Conservation (phyloP, 1,140 invertebrate genomes). For the Aphaenogaster ashmeadi region DNA sequence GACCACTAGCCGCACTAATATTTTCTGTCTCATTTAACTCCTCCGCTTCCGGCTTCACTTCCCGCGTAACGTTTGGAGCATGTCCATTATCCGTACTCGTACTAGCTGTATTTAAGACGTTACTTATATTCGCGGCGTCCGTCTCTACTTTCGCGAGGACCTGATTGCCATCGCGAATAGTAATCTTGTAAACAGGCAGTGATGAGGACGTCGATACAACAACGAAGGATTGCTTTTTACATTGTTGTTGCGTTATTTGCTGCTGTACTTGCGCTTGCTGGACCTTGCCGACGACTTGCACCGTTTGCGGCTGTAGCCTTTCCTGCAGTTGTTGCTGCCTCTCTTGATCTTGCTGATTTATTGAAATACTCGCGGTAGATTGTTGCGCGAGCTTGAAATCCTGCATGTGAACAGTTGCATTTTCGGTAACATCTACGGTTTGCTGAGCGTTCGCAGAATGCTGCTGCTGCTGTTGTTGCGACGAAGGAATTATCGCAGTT, state of each 20-base stretch:
- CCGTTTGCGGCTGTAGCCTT: slow-evolving; percentile 67
- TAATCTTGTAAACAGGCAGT: slow-evolving; percentile 89
- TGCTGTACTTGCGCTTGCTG: slow-evolving; percentile 71
- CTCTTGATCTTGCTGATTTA: slow-evolving; percentile 65
- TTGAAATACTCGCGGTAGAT: slow-evolving; percentile 54
- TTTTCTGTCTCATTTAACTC: slow-evolving; percentile 64
- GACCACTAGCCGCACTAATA: slow-evolving; percentile 76
- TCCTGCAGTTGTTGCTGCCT: slow-evolving; percentile 70
- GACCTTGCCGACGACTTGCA: slow-evolving; percentile 71
- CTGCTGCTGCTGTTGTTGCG: slow-evolving; percentile 61
- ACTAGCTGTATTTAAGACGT: slow-evolving; percentile 73
- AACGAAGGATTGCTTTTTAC: slow-evolving; percentile 79
- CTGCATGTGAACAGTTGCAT: slow-evolving; percentile 69
- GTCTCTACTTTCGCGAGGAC: slow-evolving; percentile 90
- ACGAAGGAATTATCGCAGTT: slow-evolving; percentile 33
- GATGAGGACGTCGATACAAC: slow-evolving; percentile 76
- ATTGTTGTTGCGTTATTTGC: slow-evolving; percentile 67
- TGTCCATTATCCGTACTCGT: slow-evolving; percentile 73
- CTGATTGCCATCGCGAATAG: slow-evolving; percentile 92
- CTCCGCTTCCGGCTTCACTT: slow-evolving; percentile 64
- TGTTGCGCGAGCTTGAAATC: slow-evolving; percentile 68
- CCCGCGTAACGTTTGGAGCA: slow-evolving; percentile 66
- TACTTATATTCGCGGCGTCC: slow-evolving; percentile 80
- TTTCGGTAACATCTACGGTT: slow-evolving; percentile 57
- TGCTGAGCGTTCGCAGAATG: slow-evolving; percentile 65